A percentile compares a stretch with the other conserved stretches of the same genome.
Conservation (phyloP, 2,113 vertebrate species). For the Bungarus multicinctus region DNA sequence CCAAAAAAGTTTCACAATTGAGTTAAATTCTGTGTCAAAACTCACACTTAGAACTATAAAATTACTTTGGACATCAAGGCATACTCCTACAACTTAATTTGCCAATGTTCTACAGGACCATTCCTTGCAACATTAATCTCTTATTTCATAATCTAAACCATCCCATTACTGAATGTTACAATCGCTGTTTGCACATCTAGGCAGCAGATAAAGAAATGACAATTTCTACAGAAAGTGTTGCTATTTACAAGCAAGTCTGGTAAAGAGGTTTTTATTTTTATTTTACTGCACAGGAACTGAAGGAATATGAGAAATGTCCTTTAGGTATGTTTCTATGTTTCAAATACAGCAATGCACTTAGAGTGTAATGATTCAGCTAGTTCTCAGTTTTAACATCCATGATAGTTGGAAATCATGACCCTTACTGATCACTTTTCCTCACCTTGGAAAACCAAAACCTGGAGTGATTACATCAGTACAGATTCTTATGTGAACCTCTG, state of each 20-base stretch:
- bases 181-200: background rate
- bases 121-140: background rate
- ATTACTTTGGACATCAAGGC: background rate
- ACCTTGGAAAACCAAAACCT: background rate
- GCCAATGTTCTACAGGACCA: background rate
- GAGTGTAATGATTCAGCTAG: background rate
- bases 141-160: background rate
- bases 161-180: background rate
- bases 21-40: background rate
- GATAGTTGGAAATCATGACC: background rate
- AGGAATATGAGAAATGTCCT: background rate
- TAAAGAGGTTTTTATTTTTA: background rate
- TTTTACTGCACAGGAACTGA: background rate
- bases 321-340: background rate
- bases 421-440: background rate
- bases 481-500: background rate
- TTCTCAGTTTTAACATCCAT: background rate
- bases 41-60: background rate
- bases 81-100: background rate
- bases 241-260: background rate
- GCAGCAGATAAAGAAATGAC: background rate
- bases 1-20: background rate
- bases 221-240: background rate
- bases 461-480: background rate
- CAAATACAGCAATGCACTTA: background rate